Evolutionary conservation across 35 echinoderm and acorn worm genomes (phyloP).

Genomic region (Patiria miniata): DNA sequence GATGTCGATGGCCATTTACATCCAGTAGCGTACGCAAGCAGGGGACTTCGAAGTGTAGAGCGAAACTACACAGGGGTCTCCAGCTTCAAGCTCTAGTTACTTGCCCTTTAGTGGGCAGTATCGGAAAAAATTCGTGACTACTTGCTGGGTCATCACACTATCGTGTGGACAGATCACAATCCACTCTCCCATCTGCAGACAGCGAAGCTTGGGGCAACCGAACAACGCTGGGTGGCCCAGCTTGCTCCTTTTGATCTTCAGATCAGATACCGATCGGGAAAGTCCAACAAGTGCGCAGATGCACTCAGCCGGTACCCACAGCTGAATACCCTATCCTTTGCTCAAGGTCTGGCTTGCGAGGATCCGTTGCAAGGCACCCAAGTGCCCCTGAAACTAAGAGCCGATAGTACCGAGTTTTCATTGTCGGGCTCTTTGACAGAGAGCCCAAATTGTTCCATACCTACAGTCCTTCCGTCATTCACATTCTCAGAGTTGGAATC

Average conservation of each 20-base stretch:
- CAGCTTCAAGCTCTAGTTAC: background rate
- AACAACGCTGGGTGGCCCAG: background rate
- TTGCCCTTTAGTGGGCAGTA: background rate
- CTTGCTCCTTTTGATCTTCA: background rate
- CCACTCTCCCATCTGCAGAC: background rate
- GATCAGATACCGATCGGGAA: background rate
- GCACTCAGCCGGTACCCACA: background rate
- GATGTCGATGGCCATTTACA: background rate
- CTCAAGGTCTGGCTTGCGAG: no score
- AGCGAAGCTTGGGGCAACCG: background rate
- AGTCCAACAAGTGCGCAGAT: constrained; percentile 28
- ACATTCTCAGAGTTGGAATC: background rate
- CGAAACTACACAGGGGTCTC: background rate
- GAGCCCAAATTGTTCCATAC: no score
- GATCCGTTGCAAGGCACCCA: no score
- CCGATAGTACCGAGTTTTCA: no score
- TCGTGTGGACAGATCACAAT: background rate
- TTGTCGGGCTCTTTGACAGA: no score
- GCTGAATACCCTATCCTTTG: background rate
- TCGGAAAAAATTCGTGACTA: background rate
- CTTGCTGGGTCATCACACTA: background rate
- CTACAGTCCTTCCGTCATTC: background rate
- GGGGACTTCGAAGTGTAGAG: background rate
- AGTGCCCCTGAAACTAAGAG: no score
- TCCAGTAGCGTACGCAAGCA: background rate